phyloP scores from a whole-genome alignment of 2,113 vertebrate species.

The Hippocampus guttulatus region DNA sequence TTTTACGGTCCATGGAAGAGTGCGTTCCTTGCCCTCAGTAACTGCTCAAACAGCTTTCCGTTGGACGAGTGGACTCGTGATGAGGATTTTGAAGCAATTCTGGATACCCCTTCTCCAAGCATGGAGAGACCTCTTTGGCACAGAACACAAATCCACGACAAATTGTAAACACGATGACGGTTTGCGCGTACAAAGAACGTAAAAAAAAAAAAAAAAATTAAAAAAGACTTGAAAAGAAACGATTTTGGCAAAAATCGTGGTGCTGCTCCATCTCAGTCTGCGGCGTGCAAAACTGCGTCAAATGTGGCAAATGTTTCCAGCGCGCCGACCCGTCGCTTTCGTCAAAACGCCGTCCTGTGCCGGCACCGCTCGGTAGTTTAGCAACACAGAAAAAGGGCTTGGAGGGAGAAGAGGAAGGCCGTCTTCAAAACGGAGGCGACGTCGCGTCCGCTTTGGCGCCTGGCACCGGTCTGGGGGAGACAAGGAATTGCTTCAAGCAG shows the following conservation, averaged over 20 bases:
- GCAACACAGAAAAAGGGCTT: slow-evolving; percentile 53
- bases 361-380: slow-evolving; percentile 41
- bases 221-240: slow-evolving; percentile 29
- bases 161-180: slow-evolving; percentile 45
- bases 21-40: background rate
- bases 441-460: slow-evolving; percentile 72
- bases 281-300: slow-evolving; percentile 68
- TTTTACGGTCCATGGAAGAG: slow-evolving; percentile 23
- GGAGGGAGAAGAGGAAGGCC: slow-evolving; percentile 56
- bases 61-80: slow-evolving; percentile 16
- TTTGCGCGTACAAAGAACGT: slow-evolving; percentile 36
- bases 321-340: slow-evolving; percentile 3
- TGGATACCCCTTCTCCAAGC: slow-evolving; percentile 43
- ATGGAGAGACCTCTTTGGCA: slow-evolving; percentile 72
- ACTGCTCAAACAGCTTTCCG: background rate
- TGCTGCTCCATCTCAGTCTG: slow-evolving; percentile 61
- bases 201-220: slow-evolving; percentile 23
- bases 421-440: slow-evolving; percentile 73
- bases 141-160: slow-evolving; percentile 58
- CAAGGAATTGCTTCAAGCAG: background rate
- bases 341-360: background rate
- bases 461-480: slow-evolving; percentile 64
- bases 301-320: slow-evolving; percentile 19
- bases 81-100: slow-evolving; percentile 40
- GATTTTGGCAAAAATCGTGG: slow-evolving; percentile 61